Percentiles rank a stretch among this genome's conserved stretches.
phyloP scores from a whole-genome alignment of 2,113 vertebrate genomes.

The Bothrops jararaca region DNA sequence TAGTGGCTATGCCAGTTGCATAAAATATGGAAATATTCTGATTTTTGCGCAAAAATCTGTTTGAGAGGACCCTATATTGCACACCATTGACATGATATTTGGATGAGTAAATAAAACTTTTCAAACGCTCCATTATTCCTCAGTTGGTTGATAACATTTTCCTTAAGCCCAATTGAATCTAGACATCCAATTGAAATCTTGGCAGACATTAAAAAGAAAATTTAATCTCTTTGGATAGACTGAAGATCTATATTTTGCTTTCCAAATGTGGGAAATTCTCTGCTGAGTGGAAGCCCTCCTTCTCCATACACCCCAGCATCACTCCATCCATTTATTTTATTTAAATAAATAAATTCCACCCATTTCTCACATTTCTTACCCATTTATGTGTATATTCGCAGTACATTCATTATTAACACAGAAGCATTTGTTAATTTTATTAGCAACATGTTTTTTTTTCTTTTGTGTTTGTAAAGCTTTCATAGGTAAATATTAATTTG shows the following conservation, averaged over 20 bases:
- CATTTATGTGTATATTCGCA: conserved; percentile 24
- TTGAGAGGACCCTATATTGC: conserved; percentile 9
- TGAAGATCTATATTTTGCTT: conserved; percentile 41
- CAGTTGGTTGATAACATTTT: conserved; percentile 35
- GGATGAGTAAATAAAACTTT: conserved; percentile 18
- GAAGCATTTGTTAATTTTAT: background rate
- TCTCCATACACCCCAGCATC: background rate
- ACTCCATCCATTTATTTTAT: background rate
- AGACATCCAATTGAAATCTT: conserved; percentile 62
- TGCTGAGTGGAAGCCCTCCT: conserved; percentile 19
- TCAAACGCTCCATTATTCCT: conserved; percentile 8
- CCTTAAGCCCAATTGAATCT: conserved; percentile 45
- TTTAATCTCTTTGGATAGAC: conserved; percentile 49
- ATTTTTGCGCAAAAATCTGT: conserved; percentile 5
- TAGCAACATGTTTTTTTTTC: background rate
- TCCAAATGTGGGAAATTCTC: conserved; percentile 18
- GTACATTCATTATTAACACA: background rate
- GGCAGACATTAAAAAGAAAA: conserved; percentile 63
- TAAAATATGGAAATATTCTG: background rate
- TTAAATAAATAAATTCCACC: background rate
- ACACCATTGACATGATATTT: conserved; percentile 1
- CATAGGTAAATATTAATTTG: background rate
- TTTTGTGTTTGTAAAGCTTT: background rate
- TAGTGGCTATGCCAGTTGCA: background rate
- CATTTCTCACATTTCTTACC: background rate